Percentiles rank a stretch among this genome's conserved stretches.
These are phyloP conservation scores for Drosophila borborema DNA, from an alignment of 2,888 invertebrate species.

Conservation along the genomic window DNA sequence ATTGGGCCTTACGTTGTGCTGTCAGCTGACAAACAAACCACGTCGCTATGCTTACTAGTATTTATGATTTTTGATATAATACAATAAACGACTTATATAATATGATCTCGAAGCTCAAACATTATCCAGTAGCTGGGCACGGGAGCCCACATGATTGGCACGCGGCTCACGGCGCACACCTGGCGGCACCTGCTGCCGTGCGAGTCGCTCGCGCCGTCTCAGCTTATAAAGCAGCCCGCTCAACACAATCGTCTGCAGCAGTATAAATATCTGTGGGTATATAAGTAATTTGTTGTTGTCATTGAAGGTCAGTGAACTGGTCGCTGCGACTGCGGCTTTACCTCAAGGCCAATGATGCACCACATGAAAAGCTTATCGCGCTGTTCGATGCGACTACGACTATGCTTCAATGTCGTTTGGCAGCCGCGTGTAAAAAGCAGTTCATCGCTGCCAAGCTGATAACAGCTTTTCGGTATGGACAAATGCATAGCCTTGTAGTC, in stretches of 20 bases:
- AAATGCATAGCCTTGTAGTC: constrained; percentile 71
- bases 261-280: constrained; percentile 56
- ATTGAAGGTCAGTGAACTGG: constrained; percentile 35
- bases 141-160: constrained; percentile 72
- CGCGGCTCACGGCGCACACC: constrained; percentile 65
- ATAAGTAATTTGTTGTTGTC: constrained; percentile 4
- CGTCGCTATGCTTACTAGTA: constrained; percentile 74
- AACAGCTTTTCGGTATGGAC: constrained; percentile 73
- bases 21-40: constrained; percentile 74
- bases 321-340: constrained; percentile 29
- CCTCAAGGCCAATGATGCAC: constrained; percentile 76
- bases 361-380: constrained; percentile 78
- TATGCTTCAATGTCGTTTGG: constrained; percentile 61
- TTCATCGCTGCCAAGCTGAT: constrained; percentile 42
- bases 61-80: constrained; percentile 40
- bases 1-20: constrained; percentile 70
- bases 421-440: constrained; percentile 65
- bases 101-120: constrained; percentile 32
- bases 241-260: constrained; percentile 57
- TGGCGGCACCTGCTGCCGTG: constrained; percentile 55
- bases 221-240: constrained; percentile 63
- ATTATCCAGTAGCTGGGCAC: constrained; percentile 63
- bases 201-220: constrained; percentile 48
- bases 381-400: constrained; percentile 59
- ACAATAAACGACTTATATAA: constrained; percentile 43